Percentiles rank a stretch among this genome's conserved stretches.
Conservation (phyloP, 2,797 vertebrate genomes). For the Macropus fuliginosus region DNA sequence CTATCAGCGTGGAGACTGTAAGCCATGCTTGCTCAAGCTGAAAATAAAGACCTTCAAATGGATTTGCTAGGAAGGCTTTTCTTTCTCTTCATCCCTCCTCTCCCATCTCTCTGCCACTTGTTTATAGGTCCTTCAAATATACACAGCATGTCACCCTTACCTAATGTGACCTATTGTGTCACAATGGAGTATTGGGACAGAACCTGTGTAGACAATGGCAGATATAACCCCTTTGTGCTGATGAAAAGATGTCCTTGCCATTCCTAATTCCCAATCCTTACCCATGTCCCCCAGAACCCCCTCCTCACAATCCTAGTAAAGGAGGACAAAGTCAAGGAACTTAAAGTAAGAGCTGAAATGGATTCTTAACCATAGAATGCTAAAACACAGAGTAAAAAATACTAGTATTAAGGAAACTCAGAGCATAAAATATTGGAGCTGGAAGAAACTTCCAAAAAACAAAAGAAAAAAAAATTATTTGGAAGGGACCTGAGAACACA, state of each 20-base stretch:
- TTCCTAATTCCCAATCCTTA: background rate
- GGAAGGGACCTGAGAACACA: background rate
- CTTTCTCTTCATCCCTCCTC: background rate
- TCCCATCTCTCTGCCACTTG: background rate
- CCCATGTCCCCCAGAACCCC: background rate
- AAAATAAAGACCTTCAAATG: background rate
- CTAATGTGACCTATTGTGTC: background rate
- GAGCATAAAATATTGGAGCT: background rate
- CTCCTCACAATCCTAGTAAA: background rate
- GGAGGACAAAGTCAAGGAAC: background rate
- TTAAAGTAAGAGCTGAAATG: background rate
- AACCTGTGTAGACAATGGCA: background rate
- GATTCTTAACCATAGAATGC: background rate
- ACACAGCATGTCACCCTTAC: background rate
- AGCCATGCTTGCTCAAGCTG: background rate
- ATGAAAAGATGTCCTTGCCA: background rate
- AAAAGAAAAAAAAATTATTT: background rate
- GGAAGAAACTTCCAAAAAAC: background rate
- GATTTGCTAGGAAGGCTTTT: background rate
- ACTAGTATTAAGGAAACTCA: background rate
- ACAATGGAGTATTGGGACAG: background rate
- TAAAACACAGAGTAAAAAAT: background rate
- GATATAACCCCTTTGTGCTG: background rate
- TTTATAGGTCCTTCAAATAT: background rate
- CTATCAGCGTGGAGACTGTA: rapidly evolving